These are phyloP conservation scores for Meloe dianella DNA, from an alignment of 2,888 invertebrate genomes.

Conservation along the genomic window DNA sequence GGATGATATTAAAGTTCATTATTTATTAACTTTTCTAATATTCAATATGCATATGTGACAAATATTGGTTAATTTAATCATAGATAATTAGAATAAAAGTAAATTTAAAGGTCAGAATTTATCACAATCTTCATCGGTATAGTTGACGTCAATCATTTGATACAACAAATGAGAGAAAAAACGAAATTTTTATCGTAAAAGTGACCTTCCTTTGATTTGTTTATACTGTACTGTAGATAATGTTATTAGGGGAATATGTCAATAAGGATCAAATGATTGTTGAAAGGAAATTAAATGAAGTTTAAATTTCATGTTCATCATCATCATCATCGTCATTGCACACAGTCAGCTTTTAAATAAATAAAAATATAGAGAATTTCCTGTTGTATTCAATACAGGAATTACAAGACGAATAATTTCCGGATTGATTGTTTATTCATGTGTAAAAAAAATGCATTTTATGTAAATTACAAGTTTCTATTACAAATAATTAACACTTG, in stretches of 20 bases:
- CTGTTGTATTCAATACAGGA: neutral
- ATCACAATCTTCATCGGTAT: neutral
- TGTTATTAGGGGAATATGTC: too few species aligned
- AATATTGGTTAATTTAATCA: too few species aligned
- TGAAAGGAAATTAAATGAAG: neutral
- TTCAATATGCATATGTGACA: too few species aligned
- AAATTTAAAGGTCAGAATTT: neutral
- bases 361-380: neutral
- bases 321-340: neutral
- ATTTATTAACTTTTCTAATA: too few species aligned
- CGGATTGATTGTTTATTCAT: neutral
- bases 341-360: slow-evolving; percentile 2
- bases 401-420: neutral
- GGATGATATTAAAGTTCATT: too few species aligned
- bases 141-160: neutral
- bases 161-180: too few species aligned
- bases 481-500: too few species aligned
- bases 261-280: neutral
- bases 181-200: slow-evolving; percentile 13
- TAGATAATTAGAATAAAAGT: neutral
- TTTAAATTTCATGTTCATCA: neutral
- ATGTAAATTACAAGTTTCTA: neutral
- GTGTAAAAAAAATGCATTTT: too few species aligned
- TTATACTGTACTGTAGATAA: neutral
- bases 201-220: slow-evolving; percentile 5